Conservation (phyloP, 1,140 invertebrate species). For the Bombus sibiricus region DNA sequence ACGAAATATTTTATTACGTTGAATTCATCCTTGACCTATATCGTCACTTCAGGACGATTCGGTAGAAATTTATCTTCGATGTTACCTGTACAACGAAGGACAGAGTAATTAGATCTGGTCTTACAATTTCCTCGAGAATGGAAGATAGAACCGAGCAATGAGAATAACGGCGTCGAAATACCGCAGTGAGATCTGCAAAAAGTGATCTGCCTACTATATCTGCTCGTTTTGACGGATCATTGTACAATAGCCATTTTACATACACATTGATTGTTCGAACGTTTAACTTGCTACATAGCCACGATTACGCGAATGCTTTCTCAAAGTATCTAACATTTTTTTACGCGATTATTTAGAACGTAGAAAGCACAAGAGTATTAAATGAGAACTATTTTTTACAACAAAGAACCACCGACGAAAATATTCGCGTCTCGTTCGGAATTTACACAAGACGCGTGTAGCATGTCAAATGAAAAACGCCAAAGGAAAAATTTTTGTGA, state of each 20-base stretch:
- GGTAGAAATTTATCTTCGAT: conserved; percentile 14
- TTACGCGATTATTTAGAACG: background rate
- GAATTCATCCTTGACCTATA: conserved; percentile 19
- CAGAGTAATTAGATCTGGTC: conserved; percentile 26
- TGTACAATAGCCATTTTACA: background rate
- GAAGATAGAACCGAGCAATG: conserved; percentile 2
- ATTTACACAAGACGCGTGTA: background rate
- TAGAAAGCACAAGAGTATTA: background rate
- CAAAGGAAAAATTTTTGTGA: conserved; percentile 1
- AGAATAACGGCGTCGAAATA: conserved; percentile 13
- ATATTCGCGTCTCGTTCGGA: background rate
- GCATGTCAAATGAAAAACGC: conserved; percentile 2
- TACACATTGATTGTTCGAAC: background rate
- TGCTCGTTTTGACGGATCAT: background rate
- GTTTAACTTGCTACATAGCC: background rate
- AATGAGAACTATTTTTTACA: too few species aligned
- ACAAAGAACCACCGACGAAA: background rate
- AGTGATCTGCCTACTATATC: background rate
- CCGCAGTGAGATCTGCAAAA: background rate
- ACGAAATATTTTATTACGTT: background rate
- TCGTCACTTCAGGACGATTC: background rate
- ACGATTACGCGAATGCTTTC: background rate
- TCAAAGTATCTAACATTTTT: too few species aligned
- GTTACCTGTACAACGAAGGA: background rate
- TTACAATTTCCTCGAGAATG: conserved; percentile 40